These are phyloP conservation scores for Microchrysa polita DNA, from an alignment of 2,888 invertebrate genomes.

Conservation along the genomic window DNA sequence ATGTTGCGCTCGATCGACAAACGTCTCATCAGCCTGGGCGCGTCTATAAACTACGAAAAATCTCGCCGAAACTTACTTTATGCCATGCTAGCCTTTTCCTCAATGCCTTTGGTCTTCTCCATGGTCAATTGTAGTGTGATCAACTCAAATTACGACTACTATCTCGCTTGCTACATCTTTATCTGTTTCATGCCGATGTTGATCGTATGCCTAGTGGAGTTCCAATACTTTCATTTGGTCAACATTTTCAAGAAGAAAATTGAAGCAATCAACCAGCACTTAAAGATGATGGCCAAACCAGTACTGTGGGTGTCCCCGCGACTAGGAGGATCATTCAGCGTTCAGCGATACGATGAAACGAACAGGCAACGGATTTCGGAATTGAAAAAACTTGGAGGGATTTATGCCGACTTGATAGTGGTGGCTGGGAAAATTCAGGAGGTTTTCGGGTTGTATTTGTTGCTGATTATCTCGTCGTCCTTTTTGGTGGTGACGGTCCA, in stretches of 20 bases:
- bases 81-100: constrained; percentile 12
- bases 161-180: constrained; percentile 29
- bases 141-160: constrained; percentile 19
- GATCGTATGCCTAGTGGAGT: constrained; percentile 27
- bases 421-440: constrained; percentile 16
- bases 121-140: constrained; percentile 42
- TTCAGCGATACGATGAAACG: neutral
- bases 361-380: neutral
- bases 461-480: constrained; percentile 15
- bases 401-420: constrained; percentile 13
- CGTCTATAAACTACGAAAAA: neutral
- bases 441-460: constrained; percentile 25
- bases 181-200: constrained; percentile 44
- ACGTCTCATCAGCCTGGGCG: constrained; percentile 14
- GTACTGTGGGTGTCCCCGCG: neutral
- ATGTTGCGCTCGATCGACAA: constrained; percentile 16
- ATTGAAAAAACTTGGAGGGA: constrained; percentile 15
- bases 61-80: neutral
- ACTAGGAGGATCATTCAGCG: neutral
- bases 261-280: constrained; percentile 12
- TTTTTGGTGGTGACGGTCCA: constrained; percentile 33
- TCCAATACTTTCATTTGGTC: constrained; percentile 35
- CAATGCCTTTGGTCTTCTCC: constrained; percentile 32
- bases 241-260: constrained; percentile 30
- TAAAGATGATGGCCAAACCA: neutral